Base-by-base conservation (phyloP, 2,113 vertebrate genomes). In the Trogon melanurus region DNA sequence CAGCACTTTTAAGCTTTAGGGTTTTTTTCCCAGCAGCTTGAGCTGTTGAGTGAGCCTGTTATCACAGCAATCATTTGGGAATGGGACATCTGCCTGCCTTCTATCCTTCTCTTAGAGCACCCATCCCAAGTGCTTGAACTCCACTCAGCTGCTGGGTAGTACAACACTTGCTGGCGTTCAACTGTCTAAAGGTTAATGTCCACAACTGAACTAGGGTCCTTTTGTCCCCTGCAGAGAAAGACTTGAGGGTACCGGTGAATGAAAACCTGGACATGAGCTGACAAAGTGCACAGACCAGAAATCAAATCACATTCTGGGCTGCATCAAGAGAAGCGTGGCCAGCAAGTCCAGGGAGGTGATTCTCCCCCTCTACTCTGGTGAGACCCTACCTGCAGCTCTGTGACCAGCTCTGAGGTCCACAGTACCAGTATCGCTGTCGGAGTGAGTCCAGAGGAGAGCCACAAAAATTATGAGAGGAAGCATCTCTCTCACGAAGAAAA, bases 281-380 rank as follows among this genome's bases (percentile, higher is more conserved):
- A 2, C 14, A 29, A 38, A 8, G 13, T 36, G 16, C 1, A 4
- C 13, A 69, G 17, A 14, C 34, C 29, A 29, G 41, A 75, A 80
- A 36, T 25, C 16, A 7, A 74, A 16, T 3, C 0, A 1, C 9
- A 8, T 8, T 22, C 22, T 30, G 29, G 23, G 38, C 45, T 47
- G n/a, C 20, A 54, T 26, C 5, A 12, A 22, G 30, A 71, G 19
- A 5, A 60, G 16, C 1, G 0, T 21, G 20, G 10, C 15, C 73
- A 73, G 27, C 25, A 72, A 27, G 53, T 25, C 3, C 0, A 79
- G 32, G 22, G 5, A 53, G 47, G n/a, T 0, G 19, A 34, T 67
- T 85, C 3, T 48, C 0, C 3, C 26, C 5, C 18, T 57, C 34
- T 50, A 0, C 22, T 34, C 12, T 66, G 0, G 0, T n/a, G 27